Base-by-base conservation (phyloP, 1,140 invertebrate genomes). In the Eriocheir sinensis region DNA sequence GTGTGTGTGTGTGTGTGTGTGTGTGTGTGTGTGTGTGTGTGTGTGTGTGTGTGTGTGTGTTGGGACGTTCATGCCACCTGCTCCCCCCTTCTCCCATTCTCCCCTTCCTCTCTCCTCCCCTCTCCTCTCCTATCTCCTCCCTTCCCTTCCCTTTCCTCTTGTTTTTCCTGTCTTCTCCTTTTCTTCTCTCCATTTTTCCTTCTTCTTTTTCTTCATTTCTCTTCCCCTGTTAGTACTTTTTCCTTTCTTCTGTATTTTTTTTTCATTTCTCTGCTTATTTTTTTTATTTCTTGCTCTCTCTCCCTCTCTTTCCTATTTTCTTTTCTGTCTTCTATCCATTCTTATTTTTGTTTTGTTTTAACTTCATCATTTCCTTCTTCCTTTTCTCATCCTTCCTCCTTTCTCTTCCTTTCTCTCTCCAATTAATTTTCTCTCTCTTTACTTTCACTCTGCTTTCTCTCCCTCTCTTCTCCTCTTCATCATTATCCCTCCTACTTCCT, bases 101-200 rank as follows among this genome's bases (percentile, higher is more conserved):
- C n/a, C 60, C n/a, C n/a, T n/a, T 72, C 12, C 60, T 72, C n/a
- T 72, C 60, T 72, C 60, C n/a, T 72, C n/a, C 60, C n/a, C 60
- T 72, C 60, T 72, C 60, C 60, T 72, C n/a, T 72, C 60, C n/a
- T 72, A 15, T 72, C 12, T n/a, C n/a, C n/a, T 72, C 60, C 60
- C 60, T 72, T 15, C 12, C 60, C 60, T 72, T n/a, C n/a, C n/a
- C 60, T 72, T n/a, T 15, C n/a, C 60, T n/a, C n/a, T 72, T n/a
- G 12, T 72, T n/a, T 72, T 72, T 72, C 60, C n/a, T n/a, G 12
- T 72, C n/a, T 15, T 15, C n/a, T n/a, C 60, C 12, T 72, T n/a
- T n/a, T 72, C 12, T 15, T 15, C n/a, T 15, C n/a, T n/a, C 12
- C n/a, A 15, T 72, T 72, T 72, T n/a, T 72, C 60, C 60, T 72